Conservation (phyloP, 2,888 invertebrate species). For the Chelonus formosanus region DNA sequence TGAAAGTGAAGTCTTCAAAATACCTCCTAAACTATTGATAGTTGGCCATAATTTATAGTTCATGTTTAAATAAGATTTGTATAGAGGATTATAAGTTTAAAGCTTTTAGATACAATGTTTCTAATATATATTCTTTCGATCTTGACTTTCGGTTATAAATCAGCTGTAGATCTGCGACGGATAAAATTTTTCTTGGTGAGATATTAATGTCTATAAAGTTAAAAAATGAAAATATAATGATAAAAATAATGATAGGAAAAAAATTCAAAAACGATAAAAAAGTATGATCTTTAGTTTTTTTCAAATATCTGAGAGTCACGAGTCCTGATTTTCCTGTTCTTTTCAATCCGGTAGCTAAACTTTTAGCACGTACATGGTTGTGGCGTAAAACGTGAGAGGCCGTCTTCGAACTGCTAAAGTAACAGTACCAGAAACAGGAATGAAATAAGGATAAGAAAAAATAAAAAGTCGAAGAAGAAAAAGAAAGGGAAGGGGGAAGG, state of each 20-base stretch:
- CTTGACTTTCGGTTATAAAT: no score
- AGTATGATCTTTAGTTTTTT: not conserved
- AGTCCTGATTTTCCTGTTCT: slow-evolving; percentile 32
- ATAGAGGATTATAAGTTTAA: no score
- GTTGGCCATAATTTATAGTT: no score
- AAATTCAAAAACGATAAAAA: not conserved
- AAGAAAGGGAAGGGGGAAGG: slow-evolving; percentile 24
- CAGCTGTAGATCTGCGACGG: no score
- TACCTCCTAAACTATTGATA: no score
- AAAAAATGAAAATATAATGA: not conserved
- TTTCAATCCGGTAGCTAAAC: slow-evolving; percentile 33
- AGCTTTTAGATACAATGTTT: no score
- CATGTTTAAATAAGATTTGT: no score
- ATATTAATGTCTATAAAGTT: not conserved
- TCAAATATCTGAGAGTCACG: slow-evolving; percentile 23
- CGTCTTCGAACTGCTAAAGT: slow-evolving; percentile 37
- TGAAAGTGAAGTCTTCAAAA: no score
- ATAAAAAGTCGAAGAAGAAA: no score
- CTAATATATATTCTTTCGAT: no score
- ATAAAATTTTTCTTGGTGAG: no score
- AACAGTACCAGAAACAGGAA: slow-evolving; percentile 31
- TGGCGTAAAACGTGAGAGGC: slow-evolving; percentile 24
- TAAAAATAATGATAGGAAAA: not conserved
- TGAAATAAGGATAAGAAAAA: slow-evolving; percentile 13
- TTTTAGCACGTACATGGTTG: slow-evolving; percentile 29